These are phyloP conservation scores for Rapana venosa DNA, from an alignment of 2,888 invertebrate species.

Conservation along the genomic window DNA sequence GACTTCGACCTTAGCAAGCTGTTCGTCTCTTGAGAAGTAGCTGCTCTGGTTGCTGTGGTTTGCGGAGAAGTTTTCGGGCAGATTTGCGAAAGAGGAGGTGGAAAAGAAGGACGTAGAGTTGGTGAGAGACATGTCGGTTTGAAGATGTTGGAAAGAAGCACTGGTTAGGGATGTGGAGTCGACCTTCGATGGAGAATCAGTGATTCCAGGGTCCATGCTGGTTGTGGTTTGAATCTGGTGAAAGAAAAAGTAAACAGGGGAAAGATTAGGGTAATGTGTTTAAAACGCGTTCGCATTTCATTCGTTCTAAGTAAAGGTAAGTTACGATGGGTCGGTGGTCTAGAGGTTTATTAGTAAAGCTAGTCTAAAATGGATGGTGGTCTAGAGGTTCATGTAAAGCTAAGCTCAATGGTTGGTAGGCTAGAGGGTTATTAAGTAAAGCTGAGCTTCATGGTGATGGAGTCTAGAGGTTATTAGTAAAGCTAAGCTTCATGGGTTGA, in stretches of 20 bases:
- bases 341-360: no score
- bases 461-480: no score
- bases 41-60: neutral
- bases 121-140: neutral
- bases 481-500: no score
- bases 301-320: no score
- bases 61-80: neutral
- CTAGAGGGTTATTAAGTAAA: no score
- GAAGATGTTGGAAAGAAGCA: neutral
- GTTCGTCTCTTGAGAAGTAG: constrained; percentile 27
- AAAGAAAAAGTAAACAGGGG: neutral
- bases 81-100: neutral
- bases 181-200: neutral
- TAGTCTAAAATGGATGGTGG: no score
- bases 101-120: neutral
- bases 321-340: no score
- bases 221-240: neutral
- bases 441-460: no score
- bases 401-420: no score
- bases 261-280: no score
- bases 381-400: no score
- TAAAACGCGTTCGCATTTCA: no score
- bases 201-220: neutral
- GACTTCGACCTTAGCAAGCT: constrained; percentile 39
- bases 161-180: neutral